phyloP scores from a whole-genome alignment of 1,140 invertebrate genomes.

The Amphibalanus amphitrite region DNA sequence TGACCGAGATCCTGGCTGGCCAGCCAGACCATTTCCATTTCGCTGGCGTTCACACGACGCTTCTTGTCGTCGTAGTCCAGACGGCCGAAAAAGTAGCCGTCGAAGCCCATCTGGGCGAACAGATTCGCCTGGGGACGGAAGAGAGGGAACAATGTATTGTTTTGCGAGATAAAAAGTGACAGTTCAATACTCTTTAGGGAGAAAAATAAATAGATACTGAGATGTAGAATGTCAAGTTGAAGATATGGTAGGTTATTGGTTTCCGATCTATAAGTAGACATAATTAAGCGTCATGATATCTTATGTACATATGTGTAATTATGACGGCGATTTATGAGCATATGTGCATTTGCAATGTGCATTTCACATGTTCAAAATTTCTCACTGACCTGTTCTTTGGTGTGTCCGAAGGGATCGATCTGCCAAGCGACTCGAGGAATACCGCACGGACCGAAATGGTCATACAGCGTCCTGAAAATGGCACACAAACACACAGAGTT shows the following conservation, averaged over 20 bases:
- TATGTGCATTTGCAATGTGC: no score
- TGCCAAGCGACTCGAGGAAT: conserved; percentile 41
- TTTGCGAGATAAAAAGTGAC: no score
- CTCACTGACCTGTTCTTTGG: conserved; percentile 32
- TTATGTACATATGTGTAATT: no score
- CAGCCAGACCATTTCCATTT: conserved; percentile 73
- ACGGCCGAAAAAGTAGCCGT: conserved; percentile 71
- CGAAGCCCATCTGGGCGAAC: conserved; percentile 36
- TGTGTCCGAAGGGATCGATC: conserved; percentile 48
- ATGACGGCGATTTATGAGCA: no score
- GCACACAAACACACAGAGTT: no score
- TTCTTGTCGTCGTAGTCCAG: conserved; percentile 74
- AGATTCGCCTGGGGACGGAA: conserved; percentile 17
- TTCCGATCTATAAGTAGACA: not conserved
- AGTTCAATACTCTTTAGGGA: not conserved
- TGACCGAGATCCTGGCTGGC: conserved; percentile 19
- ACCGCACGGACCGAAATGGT: conserved; percentile 40
- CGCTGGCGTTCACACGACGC: conserved; percentile 38
- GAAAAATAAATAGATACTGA: conserved; percentile 8
- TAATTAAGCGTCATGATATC: no score
- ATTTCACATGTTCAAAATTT: no score
- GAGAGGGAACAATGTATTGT: no score
- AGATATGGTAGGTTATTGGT: not conserved
- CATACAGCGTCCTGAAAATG: conserved; percentile 29
- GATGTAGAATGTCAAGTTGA: not conserved